A percentile compares a stretch with the other conserved stretches of the same genome.
Conservation (phyloP, 2,888 invertebrate genomes). For the Eilema sororculum region DNA sequence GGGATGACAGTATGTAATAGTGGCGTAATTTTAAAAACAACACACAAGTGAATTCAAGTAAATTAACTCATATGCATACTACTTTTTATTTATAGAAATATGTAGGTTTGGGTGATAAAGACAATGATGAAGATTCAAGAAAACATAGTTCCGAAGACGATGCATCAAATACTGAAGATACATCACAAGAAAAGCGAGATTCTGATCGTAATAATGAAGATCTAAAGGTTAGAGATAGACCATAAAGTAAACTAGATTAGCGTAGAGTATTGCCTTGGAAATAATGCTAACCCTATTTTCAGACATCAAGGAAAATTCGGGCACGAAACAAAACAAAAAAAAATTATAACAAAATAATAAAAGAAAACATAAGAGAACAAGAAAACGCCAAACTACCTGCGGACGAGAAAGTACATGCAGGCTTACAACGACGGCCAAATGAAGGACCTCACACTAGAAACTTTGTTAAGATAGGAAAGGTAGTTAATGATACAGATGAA, state of each 20-base stretch:
- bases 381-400: background rate
- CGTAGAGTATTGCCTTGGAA: background rate
- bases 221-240: background rate
- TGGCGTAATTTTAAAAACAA: too few relatives aligned
- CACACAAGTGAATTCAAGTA: too few relatives aligned
- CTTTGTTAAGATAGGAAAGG: background rate
- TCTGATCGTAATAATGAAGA: background rate
- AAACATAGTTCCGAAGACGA: background rate
- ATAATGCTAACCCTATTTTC: background rate
- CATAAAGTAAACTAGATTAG: background rate
- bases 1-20: too few relatives aligned
- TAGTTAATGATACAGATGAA: background rate
- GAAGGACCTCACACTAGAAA: background rate
- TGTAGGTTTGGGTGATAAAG: background rate
- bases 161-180: background rate
- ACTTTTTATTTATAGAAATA: background rate
- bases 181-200: background rate
- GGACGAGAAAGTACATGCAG: background rate
- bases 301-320: constrained; percentile 1
- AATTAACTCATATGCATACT: too few relatives aligned
- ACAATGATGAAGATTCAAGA: background rate
- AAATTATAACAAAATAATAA: background rate
- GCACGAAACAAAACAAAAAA: background rate
- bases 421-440: background rate
- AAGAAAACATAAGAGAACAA: background rate